phyloP scores from a whole-genome alignment of 2,113 vertebrate species.

The Cyprinodon variegatus region DNA sequence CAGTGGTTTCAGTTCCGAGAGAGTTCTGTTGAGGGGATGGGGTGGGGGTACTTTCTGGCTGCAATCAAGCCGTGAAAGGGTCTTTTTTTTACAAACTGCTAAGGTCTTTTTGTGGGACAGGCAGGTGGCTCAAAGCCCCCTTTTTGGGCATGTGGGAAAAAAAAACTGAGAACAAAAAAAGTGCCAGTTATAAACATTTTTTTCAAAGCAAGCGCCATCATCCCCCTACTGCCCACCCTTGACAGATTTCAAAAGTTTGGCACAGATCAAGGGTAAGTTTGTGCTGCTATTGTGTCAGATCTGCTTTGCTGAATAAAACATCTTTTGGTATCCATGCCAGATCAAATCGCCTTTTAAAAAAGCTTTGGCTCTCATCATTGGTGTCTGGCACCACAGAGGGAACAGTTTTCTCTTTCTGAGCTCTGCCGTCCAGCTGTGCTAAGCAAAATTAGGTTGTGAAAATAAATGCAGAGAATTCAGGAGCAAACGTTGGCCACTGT shows the following conservation, averaged over 20 bases:
- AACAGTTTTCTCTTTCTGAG: conserved; percentile 29
- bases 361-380: conserved; percentile 36
- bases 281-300: conserved; percentile 58
- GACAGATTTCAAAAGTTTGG: conserved; percentile 53
- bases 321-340: conserved; percentile 52
- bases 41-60: conserved; percentile 30
- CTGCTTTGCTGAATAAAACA: conserved; percentile 66
- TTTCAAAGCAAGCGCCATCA: not conserved
- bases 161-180: conserved; percentile 1
- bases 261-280: conserved; percentile 48
- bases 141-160: conserved; percentile 60
- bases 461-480: conserved; percentile 18
- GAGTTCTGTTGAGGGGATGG: conserved; percentile 31
- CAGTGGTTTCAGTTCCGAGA: conserved; percentile 45
- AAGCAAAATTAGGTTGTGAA: conserved; percentile 14
- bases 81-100: conserved; percentile 64
- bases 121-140: conserved; percentile 70
- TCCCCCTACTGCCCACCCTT: conserved; percentile 3
- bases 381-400: conserved; percentile 36
- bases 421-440: conserved; percentile 13
- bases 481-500: conserved; percentile 4
- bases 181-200: not conserved
- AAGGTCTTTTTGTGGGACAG: conserved; percentile 68
- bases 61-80: conserved; percentile 57
- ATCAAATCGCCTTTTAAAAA: conserved; percentile 64